phyloP scores from a whole-genome alignment of 2,888 invertebrate genomes.

The Hyposoter didymator region DNA sequence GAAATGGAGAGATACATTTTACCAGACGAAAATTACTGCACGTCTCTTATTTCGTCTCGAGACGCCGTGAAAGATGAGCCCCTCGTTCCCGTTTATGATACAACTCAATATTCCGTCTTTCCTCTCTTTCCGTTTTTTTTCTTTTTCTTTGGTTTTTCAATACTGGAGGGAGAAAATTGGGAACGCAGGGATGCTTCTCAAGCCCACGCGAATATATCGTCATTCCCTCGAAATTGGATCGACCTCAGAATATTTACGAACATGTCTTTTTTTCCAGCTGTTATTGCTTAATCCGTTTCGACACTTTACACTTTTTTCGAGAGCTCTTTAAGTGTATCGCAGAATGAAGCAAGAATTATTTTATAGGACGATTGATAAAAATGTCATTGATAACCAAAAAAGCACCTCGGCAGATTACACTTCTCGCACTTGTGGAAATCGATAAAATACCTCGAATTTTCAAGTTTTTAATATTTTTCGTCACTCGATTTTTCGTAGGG shows the following conservation, averaged over 20 bases:
- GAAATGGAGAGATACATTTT: constrained; percentile 1
- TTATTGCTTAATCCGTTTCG: constrained; percentile 18
- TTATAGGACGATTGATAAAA: background rate
- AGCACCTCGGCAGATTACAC: background rate
- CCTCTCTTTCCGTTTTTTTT: background rate
- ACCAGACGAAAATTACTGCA: constrained; percentile 15
- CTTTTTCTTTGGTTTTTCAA: background rate
- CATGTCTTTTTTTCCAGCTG: constrained; percentile 44
- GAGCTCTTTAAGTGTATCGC: background rate
- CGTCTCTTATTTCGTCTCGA: constrained; percentile 62
- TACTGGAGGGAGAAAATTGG: constrained; percentile 45
- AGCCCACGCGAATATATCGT: constrained; percentile 54
- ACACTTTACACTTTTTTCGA: background rate
- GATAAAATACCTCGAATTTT: background rate
- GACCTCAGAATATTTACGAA: constrained; percentile 53
- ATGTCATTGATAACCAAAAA: background rate
- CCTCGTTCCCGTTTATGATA: constrained; percentile 65
- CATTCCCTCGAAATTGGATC: constrained; percentile 59
- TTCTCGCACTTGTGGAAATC: background rate
- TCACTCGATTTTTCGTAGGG: background rate
- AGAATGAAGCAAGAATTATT: background rate
- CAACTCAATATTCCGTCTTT: constrained; percentile 42
- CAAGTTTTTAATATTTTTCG: background rate
- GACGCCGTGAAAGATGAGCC: constrained; percentile 34
- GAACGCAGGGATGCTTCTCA: constrained; percentile 13